Percentiles rank a stretch among this genome's conserved stretches.
phyloP scores from a whole-genome alignment of 2,113 vertebrate genomes.

The Clarias gariepinus region DNA sequence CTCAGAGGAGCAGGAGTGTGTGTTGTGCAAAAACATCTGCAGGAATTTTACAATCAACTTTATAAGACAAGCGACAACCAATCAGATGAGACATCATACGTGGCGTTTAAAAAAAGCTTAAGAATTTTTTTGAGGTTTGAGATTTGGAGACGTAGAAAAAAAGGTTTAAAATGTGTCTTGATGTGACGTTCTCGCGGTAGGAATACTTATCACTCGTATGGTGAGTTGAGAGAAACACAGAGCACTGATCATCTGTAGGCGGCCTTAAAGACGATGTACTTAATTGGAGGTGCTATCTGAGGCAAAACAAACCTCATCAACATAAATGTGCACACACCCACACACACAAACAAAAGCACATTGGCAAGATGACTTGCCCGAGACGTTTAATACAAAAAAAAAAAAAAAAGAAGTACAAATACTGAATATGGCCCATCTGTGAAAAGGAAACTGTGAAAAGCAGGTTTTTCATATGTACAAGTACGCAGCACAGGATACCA shows the following conservation, averaged over 20 bases:
- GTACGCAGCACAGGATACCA: slow-evolving; percentile 50
- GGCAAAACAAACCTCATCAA: slow-evolving; percentile 20
- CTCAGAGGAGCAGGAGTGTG: background rate
- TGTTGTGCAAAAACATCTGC: background rate
- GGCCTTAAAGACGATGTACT: background rate
- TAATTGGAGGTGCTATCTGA: background rate
- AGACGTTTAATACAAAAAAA: slow-evolving; percentile 5
- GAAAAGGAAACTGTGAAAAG: slow-evolving; percentile 33
- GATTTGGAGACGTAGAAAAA: background rate
- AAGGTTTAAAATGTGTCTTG: background rate
- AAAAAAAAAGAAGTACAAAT: slow-evolving; percentile 4
- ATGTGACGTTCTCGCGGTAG: background rate
- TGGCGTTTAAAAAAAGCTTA: background rate
- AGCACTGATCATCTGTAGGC: background rate
- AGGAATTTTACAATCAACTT: background rate
- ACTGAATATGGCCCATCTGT: slow-evolving; percentile 30
- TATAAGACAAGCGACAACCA: background rate
- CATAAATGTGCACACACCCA: slow-evolving; percentile 16
- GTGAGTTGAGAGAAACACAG: background rate
- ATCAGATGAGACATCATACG: background rate
- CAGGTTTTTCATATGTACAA: slow-evolving; percentile 27
- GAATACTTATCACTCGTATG: background rate
- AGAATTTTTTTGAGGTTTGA: background rate
- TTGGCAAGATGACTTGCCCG: background rate
- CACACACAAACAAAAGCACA: slow-evolving; percentile 12